Conservation (phyloP, 2,888 invertebrate species). For the Drosophila siamana region DNA sequence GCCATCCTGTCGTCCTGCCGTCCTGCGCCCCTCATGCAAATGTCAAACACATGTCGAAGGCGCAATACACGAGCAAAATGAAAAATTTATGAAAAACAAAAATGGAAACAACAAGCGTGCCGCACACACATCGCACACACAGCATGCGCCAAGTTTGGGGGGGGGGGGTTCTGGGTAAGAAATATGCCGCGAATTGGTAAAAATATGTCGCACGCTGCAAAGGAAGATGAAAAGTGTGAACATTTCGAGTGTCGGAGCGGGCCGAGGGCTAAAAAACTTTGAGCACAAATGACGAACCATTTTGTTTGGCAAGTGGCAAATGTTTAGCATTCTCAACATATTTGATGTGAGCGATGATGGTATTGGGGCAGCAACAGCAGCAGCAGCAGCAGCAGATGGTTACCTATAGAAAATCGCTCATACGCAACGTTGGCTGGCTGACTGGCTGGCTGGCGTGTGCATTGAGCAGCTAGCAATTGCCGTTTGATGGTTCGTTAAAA, state of each 20-base stretch:
- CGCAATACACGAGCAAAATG: conserved; percentile 74
- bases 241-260: conserved; percentile 17
- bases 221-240: conserved; percentile 13
- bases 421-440: conserved; percentile 73
- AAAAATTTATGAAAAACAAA: conserved; percentile 65
- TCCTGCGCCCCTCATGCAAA: conserved; percentile 50
- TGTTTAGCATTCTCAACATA: conserved; percentile 64
- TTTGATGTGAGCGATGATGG: conserved; percentile 27
- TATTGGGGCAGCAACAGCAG: too few relatives aligned
- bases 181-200: conserved; percentile 46
- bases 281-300: conserved; percentile 64
- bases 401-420: conserved; percentile 61
- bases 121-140: conserved; percentile 28
- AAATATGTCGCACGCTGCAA: conserved; percentile 65
- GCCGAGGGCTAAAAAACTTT: conserved; percentile 31
- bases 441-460: conserved; percentile 25
- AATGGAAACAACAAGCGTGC: conserved; percentile 48
- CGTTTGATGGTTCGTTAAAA: conserved; percentile 75
- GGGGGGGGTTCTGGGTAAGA: too few relatives aligned
- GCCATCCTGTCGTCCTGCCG: too few relatives aligned
- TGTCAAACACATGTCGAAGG: conserved; percentile 78
- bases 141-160: too few relatives aligned
- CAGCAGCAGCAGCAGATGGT: conserved; percentile 35
- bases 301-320: conserved; percentile 72
- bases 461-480: conserved; percentile 52